Evolutionary conservation across 2,888 invertebrate genomes (phyloP).

Genomic region (Empis stercorea): DNA sequence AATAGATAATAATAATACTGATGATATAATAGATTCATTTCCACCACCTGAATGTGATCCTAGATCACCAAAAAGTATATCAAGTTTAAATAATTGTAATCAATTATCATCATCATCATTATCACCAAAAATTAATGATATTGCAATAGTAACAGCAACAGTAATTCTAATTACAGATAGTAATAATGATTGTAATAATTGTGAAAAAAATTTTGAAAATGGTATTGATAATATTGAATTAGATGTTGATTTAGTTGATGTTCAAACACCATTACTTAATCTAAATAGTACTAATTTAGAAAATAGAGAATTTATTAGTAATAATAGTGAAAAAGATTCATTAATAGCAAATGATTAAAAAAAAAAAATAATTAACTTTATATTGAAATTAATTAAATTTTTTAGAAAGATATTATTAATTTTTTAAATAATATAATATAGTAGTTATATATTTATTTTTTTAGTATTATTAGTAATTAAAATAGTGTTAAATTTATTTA

Average conservation of each 20-base stretch:
- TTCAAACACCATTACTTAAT: slow-evolving; percentile 14
- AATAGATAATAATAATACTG: slow-evolving; percentile 2
- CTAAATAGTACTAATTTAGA: slow-evolving; percentile 13
- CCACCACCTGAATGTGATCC: slow-evolving; percentile 22
- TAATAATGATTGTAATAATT: neutral
- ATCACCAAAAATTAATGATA: neutral
- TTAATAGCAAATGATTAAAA: slow-evolving; percentile 12
- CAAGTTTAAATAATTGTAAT: neutral
- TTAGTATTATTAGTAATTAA: too few species aligned
- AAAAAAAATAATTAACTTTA: too few species aligned
- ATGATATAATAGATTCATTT: slow-evolving; percentile 17
- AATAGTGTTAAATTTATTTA: too few species aligned
- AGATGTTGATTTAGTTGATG: slow-evolving; percentile 12
- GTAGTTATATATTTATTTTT: too few species aligned
- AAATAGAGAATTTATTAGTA: slow-evolving; percentile 12
- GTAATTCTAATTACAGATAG: neutral
- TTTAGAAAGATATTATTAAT: too few species aligned
- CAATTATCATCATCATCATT: neutral
- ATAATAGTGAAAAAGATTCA: slow-evolving; percentile 15
- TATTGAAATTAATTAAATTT: too few species aligned
- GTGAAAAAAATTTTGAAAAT: slow-evolving; percentile 1
- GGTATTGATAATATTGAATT: slow-evolving; percentile 7
- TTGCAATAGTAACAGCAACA: neutral
- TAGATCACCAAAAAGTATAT: slow-evolving; percentile 17
- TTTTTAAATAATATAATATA: too few species aligned